phyloP scores from a whole-genome alignment of 2,888 invertebrate genomes.

The Melanchra persicariae region DNA sequence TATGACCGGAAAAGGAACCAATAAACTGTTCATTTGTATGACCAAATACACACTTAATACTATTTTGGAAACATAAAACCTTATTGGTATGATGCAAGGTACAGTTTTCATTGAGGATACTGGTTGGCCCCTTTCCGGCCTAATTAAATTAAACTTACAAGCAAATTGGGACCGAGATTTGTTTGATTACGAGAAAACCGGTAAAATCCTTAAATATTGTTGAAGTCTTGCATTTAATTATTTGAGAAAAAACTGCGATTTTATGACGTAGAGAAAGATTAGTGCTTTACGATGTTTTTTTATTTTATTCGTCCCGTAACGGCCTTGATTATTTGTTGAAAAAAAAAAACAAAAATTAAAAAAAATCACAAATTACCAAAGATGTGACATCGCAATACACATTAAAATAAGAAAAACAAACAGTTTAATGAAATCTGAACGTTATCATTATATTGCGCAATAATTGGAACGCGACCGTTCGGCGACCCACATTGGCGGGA shows the following conservation, averaged over 20 bases:
- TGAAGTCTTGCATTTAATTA: neutral
- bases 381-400: conserved; percentile 73
- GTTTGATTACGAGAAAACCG: conserved; percentile 8
- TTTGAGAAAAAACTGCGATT: neutral
- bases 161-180: conserved; percentile 17
- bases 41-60: conserved; percentile 43
- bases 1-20: conserved; percentile 65
- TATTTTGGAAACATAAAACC: conserved; percentile 35
- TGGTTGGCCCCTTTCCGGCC: conserved; percentile 39
- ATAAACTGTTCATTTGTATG: conserved; percentile 56
- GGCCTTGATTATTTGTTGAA: neutral
- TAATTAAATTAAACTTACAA: conserved; percentile 46
- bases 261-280: neutral
- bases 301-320: conserved; percentile 4
- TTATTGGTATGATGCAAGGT: conserved; percentile 18
- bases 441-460: conserved; percentile 65
- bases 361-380: conserved; percentile 72
- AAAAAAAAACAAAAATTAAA: neutral
- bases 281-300: conserved; percentile 7
- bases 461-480: conserved; percentile 71
- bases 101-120: conserved; percentile 34
- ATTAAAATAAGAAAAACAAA: conserved; percentile 54
- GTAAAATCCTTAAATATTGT: neutral
- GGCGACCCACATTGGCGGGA: conserved; percentile 82
- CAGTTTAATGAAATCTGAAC: conserved; percentile 55